Base-by-base conservation (phyloP, 2,113 vertebrate genomes). In the Podarcis cretensis region DNA sequence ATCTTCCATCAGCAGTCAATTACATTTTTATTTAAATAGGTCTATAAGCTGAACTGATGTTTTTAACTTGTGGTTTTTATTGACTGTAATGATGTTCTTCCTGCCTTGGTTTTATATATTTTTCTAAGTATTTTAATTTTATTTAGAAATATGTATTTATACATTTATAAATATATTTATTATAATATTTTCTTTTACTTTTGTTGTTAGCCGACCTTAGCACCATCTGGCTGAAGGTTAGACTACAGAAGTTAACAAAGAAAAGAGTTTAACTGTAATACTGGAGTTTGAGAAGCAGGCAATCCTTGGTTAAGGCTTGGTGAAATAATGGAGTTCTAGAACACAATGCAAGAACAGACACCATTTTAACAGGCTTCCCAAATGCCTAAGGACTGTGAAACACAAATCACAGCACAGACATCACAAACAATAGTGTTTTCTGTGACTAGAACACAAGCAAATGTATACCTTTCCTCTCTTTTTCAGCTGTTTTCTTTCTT, bases 401-500 rank as follows among this genome's bases (percentile, higher is more conserved):
- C 37, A 78, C 35, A 25, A 30, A 35, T 83, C 68, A 66, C 30
- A 32, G 54, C 16, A 81, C 69, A 90, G 65, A 79, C 85, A 73
- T 5, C 87, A 85, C 57, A 91, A 12, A 59, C 20, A 30, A 43
- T 73, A 73, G 13, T 14, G 32, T 32, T 73, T 73, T 73, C n/a
- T 73, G 9, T 73, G 13, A 32, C 71, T 32, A 73, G 71, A 73
- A 94, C 30, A 91, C 66, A 90, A 48, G 12, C 63, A 92, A 73
- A 21, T 13, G 63, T 81, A 59, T 96, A 97, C 96, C 97, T 97
- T 96, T 43, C 94, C 95, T 93, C 83, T 94, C 87, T 95, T 94
- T 90, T 96, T 95, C 77, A 96, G 90, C 35, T 93, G 95, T 25
- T 96, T 95, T 92, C 83, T 84, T 85, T 98, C 98, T 95, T 98